Percentiles rank a stretch among this genome's conserved stretches.
Evolutionary conservation across 1,140 invertebrate species (phyloP).

Genomic region (Neuroterus valhalla): DNA sequence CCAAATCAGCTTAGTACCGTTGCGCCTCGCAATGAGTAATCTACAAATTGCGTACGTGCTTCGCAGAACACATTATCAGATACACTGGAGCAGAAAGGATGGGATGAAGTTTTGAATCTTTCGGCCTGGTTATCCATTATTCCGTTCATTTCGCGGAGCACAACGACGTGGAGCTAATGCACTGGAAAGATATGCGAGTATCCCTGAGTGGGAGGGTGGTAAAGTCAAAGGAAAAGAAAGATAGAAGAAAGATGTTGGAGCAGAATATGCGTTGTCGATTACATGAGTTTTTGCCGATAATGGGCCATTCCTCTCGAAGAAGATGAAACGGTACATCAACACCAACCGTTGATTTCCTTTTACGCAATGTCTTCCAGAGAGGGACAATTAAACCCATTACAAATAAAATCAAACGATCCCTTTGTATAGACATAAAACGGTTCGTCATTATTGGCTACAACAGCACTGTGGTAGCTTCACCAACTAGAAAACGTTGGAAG

Average conservation of each 20-base stretch:
- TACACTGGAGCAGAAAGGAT: background rate
- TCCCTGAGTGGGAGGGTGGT: background rate
- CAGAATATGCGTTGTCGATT: conserved; percentile 61
- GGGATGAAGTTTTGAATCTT: conserved; percentile 16
- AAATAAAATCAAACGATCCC: background rate
- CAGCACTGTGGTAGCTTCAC: too few species aligned
- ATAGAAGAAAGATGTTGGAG: conserved; percentile 29
- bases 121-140: conserved; percentile 15
- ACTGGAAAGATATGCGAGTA: conserved; percentile 17
- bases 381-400: conserved; percentile 1
- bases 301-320: conserved; percentile 55
- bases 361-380: conserved; percentile 43
- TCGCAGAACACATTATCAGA: conserved; percentile 2
- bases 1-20: background rate
- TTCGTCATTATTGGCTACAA: too few species aligned
- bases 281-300: conserved; percentile 53
- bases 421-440: too few species aligned
- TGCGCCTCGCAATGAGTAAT: background rate
- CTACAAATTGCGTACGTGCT: conserved; percentile 26
- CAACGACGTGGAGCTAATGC: conserved; percentile 9
- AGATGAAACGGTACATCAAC: conserved; percentile 65
- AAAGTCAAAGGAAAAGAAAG: background rate
- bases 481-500: too few species aligned
- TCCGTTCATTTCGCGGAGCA: background rate
- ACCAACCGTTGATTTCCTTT: conserved; percentile 56